phyloP scores from a whole-genome alignment of 92 coral and sea anemone genomes.

The Diadumene lineata region DNA sequence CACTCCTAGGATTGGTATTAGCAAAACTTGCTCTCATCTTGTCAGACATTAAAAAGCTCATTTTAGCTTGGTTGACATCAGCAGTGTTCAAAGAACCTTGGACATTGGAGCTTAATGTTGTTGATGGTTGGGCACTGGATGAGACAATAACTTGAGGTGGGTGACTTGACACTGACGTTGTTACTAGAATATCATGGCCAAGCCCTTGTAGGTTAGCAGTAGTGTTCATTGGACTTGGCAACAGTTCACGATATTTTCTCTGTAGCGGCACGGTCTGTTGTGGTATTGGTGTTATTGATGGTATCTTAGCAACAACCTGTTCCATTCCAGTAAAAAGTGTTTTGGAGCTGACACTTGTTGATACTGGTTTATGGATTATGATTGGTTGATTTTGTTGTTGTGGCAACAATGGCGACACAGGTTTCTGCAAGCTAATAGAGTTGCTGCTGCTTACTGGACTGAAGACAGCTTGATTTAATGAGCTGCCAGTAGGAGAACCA shows the following conservation, averaged over 20 bases:
- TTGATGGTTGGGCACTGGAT: not conserved
- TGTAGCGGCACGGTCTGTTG: not conserved
- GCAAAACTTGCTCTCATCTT: not conserved
- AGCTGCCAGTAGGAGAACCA: not conserved
- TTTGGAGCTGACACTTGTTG: not conserved
- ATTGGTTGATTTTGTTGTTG: not conserved
- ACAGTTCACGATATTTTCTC: not conserved
- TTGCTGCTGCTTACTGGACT: not conserved
- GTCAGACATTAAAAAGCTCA: not conserved
- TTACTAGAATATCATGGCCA: not conserved
- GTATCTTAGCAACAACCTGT: slow-evolving; percentile 38
- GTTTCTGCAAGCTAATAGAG: too few species aligned
- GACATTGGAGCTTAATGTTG: not conserved
- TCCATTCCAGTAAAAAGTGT: slow-evolving; percentile 28
- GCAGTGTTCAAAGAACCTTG: not conserved
- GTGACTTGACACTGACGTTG: not conserved
- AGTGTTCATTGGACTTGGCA: not conserved
- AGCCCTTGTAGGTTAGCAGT: not conserved
- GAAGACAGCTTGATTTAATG: not conserved
- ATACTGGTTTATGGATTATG: not conserved
- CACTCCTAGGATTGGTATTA: not conserved
- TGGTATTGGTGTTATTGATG: not conserved
- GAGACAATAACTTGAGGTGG: not conserved
- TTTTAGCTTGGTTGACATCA: not conserved
- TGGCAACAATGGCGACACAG: too few species aligned